Percentiles rank a stretch among this genome's conserved stretches.
Conservation (phyloP, 2,888 invertebrate species). For the Meiosimyza decipiens region DNA sequence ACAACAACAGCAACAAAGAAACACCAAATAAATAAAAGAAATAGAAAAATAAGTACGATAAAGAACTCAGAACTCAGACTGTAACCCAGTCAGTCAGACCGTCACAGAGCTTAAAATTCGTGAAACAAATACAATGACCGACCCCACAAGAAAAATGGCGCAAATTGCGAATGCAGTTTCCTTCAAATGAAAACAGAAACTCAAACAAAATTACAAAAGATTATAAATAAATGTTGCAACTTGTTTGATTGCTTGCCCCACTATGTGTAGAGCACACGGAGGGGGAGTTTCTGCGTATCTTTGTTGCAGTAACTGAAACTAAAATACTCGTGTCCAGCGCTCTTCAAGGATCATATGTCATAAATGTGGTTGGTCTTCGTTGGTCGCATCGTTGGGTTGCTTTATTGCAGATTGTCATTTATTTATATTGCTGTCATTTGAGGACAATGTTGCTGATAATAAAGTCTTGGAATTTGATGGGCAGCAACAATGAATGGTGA, state of each 20-base stretch:
- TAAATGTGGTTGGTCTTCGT: conserved; percentile 3
- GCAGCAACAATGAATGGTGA: conserved; percentile 21
- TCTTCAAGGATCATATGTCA: conserved; percentile 26
- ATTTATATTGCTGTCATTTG: conserved; percentile 21
- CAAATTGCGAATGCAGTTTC: conserved; percentile 12
- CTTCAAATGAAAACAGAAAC: conserved; percentile 22
- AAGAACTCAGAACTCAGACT: conserved; percentile 3
- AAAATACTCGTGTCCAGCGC: conserved; percentile 3
- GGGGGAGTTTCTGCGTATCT: not conserved
- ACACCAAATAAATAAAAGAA: not conserved
- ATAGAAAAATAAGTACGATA: conserved; percentile 2
- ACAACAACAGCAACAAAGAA: conserved; percentile 5
- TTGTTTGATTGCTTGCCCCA: not conserved
- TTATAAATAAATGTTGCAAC: not conserved
- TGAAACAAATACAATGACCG: conserved; percentile 37
- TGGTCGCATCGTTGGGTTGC: not conserved
- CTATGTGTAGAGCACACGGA: not conserved
- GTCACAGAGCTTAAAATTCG: conserved; percentile 16
- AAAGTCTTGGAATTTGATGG: not conserved
- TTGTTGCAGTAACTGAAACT: conserved; percentile 16
- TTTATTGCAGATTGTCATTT: conserved; percentile 6
- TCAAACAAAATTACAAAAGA: conserved; percentile 3
- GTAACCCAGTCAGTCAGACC: conserved; percentile 22
- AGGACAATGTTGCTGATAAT: conserved; percentile 15
- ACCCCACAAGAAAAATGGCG: conserved; percentile 18